Evolutionary conservation across 1,140 invertebrate genomes (phyloP).

Genomic region (Lepidurus couesii): DNA sequence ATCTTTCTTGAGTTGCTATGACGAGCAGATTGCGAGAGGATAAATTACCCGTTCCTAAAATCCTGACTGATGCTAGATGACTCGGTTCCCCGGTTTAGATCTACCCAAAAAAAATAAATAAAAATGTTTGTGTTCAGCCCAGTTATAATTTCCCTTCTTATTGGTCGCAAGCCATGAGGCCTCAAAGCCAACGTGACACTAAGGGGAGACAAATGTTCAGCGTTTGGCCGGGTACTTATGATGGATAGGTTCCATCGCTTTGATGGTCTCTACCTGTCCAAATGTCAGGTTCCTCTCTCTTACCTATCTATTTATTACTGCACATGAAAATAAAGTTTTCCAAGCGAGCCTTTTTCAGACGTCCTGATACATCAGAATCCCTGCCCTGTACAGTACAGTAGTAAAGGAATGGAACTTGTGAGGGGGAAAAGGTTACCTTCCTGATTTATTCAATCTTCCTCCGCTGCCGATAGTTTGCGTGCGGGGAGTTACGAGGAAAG

Average conservation of each 20-base stretch:
- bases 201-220: not conserved
- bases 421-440: not conserved
- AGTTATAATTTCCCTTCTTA: not conserved
- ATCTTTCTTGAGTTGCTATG: slow-evolving; percentile 14
- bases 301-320: not conserved
- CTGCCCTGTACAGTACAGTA: not conserved
- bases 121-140: not conserved
- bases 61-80: slow-evolving; percentile 15
- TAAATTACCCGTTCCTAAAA: slow-evolving; percentile 19
- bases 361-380: not conserved
- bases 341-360: not conserved
- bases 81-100: not conserved
- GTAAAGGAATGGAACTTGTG: not conserved
- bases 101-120: not conserved
- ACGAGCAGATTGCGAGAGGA: slow-evolving; percentile 3
- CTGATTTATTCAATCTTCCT: not conserved
- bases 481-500: not conserved
- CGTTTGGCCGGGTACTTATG: not conserved
- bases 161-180: not conserved
- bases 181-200: not conserved
- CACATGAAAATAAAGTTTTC: not conserved
- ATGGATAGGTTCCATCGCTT: slow-evolving; percentile 18
- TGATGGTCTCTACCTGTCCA: slow-evolving; percentile 21
- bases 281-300: slow-evolving; percentile 15
- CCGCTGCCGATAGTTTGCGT: not conserved